Evolutionary conservation across 2,888 invertebrate species (phyloP).

Genomic region (Clanis bilineata): DNA sequence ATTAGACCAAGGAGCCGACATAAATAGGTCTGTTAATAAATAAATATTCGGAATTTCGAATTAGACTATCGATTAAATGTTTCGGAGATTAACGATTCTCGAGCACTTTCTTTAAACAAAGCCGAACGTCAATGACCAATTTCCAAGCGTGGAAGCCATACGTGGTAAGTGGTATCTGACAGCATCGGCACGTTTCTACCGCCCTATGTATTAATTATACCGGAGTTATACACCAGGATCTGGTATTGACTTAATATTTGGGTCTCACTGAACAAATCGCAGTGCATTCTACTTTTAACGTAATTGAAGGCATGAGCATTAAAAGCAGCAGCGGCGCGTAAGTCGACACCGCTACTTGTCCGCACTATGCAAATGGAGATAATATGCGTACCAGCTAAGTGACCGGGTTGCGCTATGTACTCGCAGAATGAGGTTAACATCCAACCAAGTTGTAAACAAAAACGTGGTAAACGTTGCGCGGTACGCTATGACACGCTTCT

Average conservation of each 20-base stretch:
- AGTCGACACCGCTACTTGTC: slow-evolving; percentile 73
- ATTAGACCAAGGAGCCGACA: background rate
- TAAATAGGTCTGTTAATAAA: background rate
- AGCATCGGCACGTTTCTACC: background rate
- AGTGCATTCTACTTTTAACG: slow-evolving; percentile 46
- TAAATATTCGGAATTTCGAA: background rate
- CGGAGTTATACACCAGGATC: background rate
- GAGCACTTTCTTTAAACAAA: background rate
- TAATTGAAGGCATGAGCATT: slow-evolving; percentile 52
- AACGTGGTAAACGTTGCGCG: slow-evolving; percentile 48
- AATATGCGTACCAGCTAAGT: slow-evolving; percentile 72
- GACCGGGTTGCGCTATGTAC: slow-evolving; percentile 73
- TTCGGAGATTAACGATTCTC: background rate
- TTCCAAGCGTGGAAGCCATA: background rate
- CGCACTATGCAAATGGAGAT: slow-evolving; percentile 77
- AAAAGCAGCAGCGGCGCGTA: slow-evolving; percentile 58
- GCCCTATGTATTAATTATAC: slow-evolving; percentile 1
- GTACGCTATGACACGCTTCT: slow-evolving; percentile 44
- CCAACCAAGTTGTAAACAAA: slow-evolving; percentile 61
- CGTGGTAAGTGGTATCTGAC: background rate
- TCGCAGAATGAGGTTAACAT: slow-evolving; percentile 68
- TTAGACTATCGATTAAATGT: background rate
- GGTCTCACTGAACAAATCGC: slow-evolving; percentile 17
- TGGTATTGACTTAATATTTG: slow-evolving; percentile 16
- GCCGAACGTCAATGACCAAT: background rate